Conservation (phyloP, 2,113 vertebrate species). For the Upupa epops region DNA sequence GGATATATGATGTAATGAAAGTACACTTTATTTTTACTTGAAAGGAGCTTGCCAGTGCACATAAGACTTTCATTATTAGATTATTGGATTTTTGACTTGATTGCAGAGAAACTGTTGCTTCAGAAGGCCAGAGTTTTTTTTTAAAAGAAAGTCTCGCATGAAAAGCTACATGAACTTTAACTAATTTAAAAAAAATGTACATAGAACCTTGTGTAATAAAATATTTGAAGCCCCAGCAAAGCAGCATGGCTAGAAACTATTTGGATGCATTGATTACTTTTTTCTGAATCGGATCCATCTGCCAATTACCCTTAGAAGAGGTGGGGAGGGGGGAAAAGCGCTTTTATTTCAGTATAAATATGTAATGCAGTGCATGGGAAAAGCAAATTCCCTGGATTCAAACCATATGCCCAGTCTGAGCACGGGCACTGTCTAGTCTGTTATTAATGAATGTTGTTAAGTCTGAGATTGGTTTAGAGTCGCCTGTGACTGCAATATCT, state of each 20-base stretch:
- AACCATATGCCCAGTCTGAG: conserved; percentile 20
- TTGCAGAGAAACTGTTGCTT: not conserved
- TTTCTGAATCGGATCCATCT: conserved; percentile 52
- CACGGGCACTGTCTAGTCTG: not conserved
- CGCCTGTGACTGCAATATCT: not conserved
- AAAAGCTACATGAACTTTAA: not conserved
- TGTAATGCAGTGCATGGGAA: conserved; percentile 24
- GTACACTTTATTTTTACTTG: not conserved
- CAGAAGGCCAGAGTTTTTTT: not conserved
- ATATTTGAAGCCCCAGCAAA: not conserved
- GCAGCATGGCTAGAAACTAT: not conserved
- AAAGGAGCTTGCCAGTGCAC: not conserved
- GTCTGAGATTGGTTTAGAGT: not conserved
- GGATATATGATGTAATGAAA: not conserved
- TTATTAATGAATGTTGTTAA: conserved; percentile 13
- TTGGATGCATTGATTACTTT: conserved; percentile 29
- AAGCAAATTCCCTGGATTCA: conserved; percentile 40
- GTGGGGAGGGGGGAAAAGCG: not conserved
- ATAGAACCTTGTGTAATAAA: conserved; percentile 1
- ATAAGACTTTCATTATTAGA: not conserved
- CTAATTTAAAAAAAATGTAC: not conserved
- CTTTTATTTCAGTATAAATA: conserved; percentile 42
- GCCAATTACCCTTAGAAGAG: not conserved
- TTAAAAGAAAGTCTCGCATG: not conserved
- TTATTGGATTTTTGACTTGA: not conserved